Evolutionary conservation across 2,888 invertebrate species (phyloP), one percentile per base, ranked within the genome.

Genomic region (Chymomyza amoena): DNA sequence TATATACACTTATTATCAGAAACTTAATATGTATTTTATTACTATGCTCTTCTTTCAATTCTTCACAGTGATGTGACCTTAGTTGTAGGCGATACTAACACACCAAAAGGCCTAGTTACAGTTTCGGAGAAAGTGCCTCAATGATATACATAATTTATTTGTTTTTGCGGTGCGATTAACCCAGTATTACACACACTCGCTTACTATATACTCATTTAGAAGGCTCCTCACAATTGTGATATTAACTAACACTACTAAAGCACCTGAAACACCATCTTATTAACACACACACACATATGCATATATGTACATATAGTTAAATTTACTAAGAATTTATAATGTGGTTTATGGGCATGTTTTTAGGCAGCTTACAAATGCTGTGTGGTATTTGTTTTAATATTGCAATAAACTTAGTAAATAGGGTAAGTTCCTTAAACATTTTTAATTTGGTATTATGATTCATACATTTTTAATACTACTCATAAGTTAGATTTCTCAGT

Each of bases 41-140:
- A 72, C 72, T 78, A 74, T 87, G 78, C 76, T 83, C 75, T 80
- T 80, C 66, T 85, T 64, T 64, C 62, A 73, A 83, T 72, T 74
- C 75, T 80, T 79, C 89, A 88, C 89, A 90, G 90, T 87, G 89
- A 79, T 80, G 78, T 85, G 68, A 80, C 84, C 69, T 77, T 90
- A 85, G 83, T 78, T 76, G 78, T 88, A 79, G 80, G 79, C 74
- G 84, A 80, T 72, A 70, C 75, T 69, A 78, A 79, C 60, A 79
- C 76, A 75, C 70, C 76, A 73, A 84, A 90, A 79, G 80, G 75
- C 74, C 70, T 89, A 61, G 80, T 82, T 69, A 87, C 88, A 68
- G 76, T 90, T 81, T 85, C 90, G 90, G 90, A 90, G 68, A 90
- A 90, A 77, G 80, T 90, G 68, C 76, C 77, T 67, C 64, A 84